Percentiles rank a stretch among this genome's conserved stretches.
Evolutionary conservation across 2,113 vertebrate genomes (phyloP).

Genomic region (Solea solea): DNA sequence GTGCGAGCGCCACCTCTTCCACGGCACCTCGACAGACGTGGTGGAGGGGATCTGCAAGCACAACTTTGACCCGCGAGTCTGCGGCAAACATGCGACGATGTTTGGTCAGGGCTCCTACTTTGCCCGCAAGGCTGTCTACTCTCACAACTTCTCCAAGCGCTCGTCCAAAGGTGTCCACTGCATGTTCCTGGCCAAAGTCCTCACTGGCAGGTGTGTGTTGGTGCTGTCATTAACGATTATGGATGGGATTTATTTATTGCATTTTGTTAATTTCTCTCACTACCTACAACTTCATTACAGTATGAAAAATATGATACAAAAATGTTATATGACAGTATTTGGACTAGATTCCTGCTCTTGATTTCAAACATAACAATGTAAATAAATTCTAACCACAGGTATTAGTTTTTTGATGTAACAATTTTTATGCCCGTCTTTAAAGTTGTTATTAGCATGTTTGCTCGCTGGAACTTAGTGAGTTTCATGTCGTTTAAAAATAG

Average conservation of each 20-base stretch:
- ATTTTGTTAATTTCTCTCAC: too few species aligned
- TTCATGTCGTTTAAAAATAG: neutral
- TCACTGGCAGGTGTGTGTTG: constrained; percentile 86
- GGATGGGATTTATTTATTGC: neutral
- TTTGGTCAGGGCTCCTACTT: constrained; percentile 99
- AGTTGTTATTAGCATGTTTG: neutral
- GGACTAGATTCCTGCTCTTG: too few species aligned
- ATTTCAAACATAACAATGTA: too few species aligned
- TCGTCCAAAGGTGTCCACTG: constrained; percentile 94
- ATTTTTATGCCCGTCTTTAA: neutral
- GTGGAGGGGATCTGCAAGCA: constrained; percentile 99
- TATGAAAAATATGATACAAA: neutral
- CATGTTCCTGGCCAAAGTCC: constrained; percentile 99
- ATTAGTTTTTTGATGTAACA: neutral
- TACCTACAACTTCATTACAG: neutral
- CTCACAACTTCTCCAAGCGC: constrained; percentile 96
- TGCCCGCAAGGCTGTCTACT: constrained; percentile 95
- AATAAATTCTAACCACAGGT: too few species aligned
- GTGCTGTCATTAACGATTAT: neutral
- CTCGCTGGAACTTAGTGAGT: constrained; percentile 15
- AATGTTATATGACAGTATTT: neutral
- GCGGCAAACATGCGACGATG: constrained; percentile 98
- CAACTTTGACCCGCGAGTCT: constrained; percentile 98
- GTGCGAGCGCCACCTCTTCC: constrained; percentile 97
- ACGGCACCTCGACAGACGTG: constrained; percentile 96